These are phyloP conservation scores for Rhodeus uyekii DNA, from an alignment of 2,797 vertebrate species.

Conservation along the genomic window DNA sequence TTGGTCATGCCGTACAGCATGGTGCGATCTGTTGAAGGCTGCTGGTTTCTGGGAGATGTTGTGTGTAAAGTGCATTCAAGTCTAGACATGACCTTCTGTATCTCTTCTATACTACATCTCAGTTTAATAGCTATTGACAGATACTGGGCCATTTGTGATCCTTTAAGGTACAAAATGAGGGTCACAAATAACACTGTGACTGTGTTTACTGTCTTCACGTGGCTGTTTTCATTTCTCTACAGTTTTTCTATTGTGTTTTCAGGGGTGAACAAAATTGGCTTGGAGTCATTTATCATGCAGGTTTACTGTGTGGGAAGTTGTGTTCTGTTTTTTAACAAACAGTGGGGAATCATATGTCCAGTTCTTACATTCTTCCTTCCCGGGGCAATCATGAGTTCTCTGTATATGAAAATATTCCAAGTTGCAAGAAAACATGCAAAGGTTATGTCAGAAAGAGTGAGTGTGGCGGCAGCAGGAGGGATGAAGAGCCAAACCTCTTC, in stretches of 20 bases:
- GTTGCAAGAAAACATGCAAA: conserved; percentile 45
- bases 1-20: conserved; percentile 63
- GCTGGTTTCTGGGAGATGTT: conserved; percentile 60
- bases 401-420: conserved; percentile 29
- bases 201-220: conserved; percentile 26
- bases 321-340: conserved; percentile 24
- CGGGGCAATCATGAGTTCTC: conserved; percentile 41
- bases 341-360: neutral
- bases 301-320: conserved; percentile 29
- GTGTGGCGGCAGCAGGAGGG: neutral
- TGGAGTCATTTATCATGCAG: conserved; percentile 10
- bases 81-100: conserved; percentile 58
- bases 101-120: conserved; percentile 58
- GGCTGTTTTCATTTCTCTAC: conserved; percentile 50
- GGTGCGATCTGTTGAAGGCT: conserved; percentile 59
- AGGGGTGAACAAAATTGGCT: conserved; percentile 41
- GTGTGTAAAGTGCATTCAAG: conserved; percentile 60
- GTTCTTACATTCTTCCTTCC: conserved; percentile 37
- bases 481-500: neutral
- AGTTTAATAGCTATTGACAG: conserved; percentile 59
- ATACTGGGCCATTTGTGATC: conserved; percentile 59
- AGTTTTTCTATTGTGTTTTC: conserved; percentile 55
- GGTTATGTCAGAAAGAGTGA: conserved; percentile 32
- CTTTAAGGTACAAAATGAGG: conserved; percentile 53
- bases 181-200: conserved; percentile 42